Base-by-base conservation (phyloP, 2,113 vertebrate species). In the Scomber japonicus region DNA sequence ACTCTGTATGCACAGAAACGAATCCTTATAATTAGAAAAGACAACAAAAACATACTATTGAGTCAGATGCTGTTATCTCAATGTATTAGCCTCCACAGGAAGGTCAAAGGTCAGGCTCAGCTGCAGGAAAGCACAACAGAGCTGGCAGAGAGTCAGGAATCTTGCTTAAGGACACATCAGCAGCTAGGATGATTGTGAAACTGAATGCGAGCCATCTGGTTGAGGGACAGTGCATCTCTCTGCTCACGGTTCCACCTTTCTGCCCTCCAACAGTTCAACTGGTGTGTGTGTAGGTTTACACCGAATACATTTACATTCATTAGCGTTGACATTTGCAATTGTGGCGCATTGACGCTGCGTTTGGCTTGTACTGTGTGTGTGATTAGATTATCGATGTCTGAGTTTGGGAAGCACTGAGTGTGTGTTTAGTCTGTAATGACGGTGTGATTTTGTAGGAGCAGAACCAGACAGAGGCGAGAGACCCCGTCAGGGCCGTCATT, bases 221-320 rank as follows among this genome's bases (percentile, higher is more conserved):
- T 46, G 54, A 60, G 16, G 55, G 62, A 62, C 24, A 14, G 71
- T 27, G 4, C 53, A 46, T 56, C 56, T 57, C 46, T 45, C 24
- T 1, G 57, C 59, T 71, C 49, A 1, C 48, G 4, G 54, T 50
- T 78, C 63, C 66, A 75, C 73, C 67, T 70, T 9, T 63, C 49
- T 16, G 56, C 57, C 53, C 78, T 53, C 62, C 71, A 46, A 59
- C 81, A 61, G 71, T 73, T 83, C 74, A 78, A 72, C 71, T 81
- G 59, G 31, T 77, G 66, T 57, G 66, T 57, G 86, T 65, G 62
- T 61, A 31, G 65, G 67, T 75, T 89, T 85, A 66, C 81, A 46
- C 53, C 21, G 80, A 86, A 79, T 84, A 86, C 69, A 88, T 90
- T 90, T 87, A 30, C 88, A 88, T 89, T 81, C 61, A 87, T 92